phyloP scores from a whole-genome alignment of 2,797 vertebrate genomes.

The Enteromius argenteus region DNA sequence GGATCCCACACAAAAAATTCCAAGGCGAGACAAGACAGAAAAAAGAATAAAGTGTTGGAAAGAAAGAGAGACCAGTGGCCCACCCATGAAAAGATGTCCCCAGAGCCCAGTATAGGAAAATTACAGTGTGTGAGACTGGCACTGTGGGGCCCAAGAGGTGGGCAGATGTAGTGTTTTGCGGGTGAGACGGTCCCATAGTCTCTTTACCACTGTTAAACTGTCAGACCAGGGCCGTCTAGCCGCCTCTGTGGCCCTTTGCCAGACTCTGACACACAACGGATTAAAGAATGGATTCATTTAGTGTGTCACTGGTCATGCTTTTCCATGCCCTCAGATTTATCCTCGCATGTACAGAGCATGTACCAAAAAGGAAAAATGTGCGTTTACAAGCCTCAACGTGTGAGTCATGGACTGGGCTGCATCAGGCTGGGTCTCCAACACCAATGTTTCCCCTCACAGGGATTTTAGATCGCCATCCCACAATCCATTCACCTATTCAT shows the following conservation, averaged over 20 bases:
- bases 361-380: slow-evolving; percentile 25
- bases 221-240: slow-evolving; percentile 31
- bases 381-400: slow-evolving; percentile 10
- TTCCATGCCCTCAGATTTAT: slow-evolving; percentile 28
- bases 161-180: slow-evolving; percentile 25
- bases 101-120: slow-evolving; percentile 69
- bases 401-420: slow-evolving; percentile 11
- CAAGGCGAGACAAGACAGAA: neutral
- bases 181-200: slow-evolving; percentile 14
- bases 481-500: slow-evolving; percentile 14
- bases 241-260: slow-evolving; percentile 15
- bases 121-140: slow-evolving; percentile 66
- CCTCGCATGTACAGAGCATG: slow-evolving; percentile 19
- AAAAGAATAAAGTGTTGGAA: neutral
- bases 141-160: slow-evolving; percentile 35
- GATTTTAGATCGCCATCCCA: slow-evolving; percentile 9
- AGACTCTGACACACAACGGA: slow-evolving; percentile 29
- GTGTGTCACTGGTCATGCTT: slow-evolving; percentile 20
- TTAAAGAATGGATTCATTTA: slow-evolving; percentile 37
- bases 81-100: slow-evolving; percentile 69
- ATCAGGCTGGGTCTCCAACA: neutral
- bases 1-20: slow-evolving; percentile 7
- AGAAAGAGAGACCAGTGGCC: slow-evolving; percentile 27
- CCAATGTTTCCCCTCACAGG: slow-evolving; percentile 14
- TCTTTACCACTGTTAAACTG: slow-evolving; percentile 36